Evolutionary conservation across 2,797 vertebrate species (phyloP).

Genomic region (Darevskia nairensis): DNA sequence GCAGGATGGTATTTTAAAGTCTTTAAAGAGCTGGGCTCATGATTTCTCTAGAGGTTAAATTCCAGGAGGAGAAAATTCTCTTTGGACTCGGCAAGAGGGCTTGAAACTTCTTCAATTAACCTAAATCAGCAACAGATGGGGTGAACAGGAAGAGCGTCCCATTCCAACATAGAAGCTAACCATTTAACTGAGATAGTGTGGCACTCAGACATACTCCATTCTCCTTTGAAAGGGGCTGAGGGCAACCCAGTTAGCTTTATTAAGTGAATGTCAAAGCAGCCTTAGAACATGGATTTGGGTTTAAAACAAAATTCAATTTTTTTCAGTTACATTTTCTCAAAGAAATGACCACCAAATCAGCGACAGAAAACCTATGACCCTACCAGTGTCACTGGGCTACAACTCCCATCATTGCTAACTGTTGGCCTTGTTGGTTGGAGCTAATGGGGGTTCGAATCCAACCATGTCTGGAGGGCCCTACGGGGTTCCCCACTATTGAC

Average conservation of each 20-base stretch:
- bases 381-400: not conserved
- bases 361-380: not conserved
- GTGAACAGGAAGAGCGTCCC: slow-evolving; percentile 43
- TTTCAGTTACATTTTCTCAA: not conserved
- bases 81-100: slow-evolving; percentile 41
- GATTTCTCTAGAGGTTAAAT: slow-evolving; percentile 57
- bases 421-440: not conserved
- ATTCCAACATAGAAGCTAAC: slow-evolving; percentile 54
- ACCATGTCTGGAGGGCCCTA: not conserved
- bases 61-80: slow-evolving; percentile 35
- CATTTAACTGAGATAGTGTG: slow-evolving; percentile 39
- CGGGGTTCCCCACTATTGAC: not conserved
- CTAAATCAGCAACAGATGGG: slow-evolving; percentile 44
- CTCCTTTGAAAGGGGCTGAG: slow-evolving; percentile 19
- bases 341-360: slow-evolving; percentile 3
- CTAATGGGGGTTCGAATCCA: not conserved
- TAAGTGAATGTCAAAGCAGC: slow-evolving; percentile 36
- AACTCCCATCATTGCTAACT: not conserved
- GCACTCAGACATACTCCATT: slow-evolving; percentile 40
- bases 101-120: slow-evolving; percentile 51
- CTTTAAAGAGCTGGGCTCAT: not conserved
- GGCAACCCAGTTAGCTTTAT: slow-evolving; percentile 46
- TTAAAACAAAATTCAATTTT: slow-evolving; percentile 22
- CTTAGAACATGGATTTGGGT: slow-evolving; percentile 12
- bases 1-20: slow-evolving; percentile 2